Conservation (phyloP, 2,113 vertebrate species). For the Rhabdomys dilectus region DNA sequence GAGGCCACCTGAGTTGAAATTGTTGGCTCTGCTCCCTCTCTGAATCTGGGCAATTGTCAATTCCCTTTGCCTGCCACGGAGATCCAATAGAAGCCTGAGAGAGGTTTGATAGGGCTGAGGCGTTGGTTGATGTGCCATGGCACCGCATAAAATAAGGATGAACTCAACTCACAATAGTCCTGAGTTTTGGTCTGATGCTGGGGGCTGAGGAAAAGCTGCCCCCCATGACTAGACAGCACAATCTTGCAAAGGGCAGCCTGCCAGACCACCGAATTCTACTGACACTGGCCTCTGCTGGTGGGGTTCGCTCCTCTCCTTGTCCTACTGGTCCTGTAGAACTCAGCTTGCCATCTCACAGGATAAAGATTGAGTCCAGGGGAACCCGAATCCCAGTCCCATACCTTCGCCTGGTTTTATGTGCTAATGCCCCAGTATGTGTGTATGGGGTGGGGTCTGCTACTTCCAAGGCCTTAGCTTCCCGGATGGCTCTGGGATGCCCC, state of each 20-base stretch:
- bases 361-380: background rate
- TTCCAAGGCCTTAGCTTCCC: slow-evolving; percentile 19
- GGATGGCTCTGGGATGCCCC: background rate
- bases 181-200: background rate
- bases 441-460: background rate
- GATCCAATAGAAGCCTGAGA: background rate
- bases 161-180: background rate
- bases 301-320: background rate
- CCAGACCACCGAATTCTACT: background rate
- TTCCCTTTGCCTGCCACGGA: background rate
- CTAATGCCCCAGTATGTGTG: background rate
- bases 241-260: background rate
- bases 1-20: background rate
- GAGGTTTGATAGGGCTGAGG: background rate
- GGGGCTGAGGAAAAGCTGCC: background rate
- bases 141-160: background rate
- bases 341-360: background rate
- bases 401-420: background rate
- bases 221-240: background rate
- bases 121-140: background rate
- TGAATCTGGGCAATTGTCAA: background rate
- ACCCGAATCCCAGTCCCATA: background rate
- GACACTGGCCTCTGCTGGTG: background rate
- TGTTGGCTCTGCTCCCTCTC: background rate
- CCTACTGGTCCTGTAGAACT: background rate